Conservation (phyloP, 2,113 vertebrate species). For the Hippocampus zosterae region DNA sequence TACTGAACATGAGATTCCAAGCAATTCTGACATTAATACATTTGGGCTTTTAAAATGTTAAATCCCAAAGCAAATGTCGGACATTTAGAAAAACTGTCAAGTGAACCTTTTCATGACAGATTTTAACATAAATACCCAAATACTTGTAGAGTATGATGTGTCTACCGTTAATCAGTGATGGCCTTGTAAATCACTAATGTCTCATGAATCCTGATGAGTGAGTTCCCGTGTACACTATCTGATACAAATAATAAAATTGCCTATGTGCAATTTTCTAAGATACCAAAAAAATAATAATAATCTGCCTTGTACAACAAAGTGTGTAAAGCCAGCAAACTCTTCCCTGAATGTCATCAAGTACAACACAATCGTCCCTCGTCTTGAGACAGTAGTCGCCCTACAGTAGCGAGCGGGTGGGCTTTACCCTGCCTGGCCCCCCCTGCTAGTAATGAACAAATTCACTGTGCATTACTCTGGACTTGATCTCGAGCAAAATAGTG, state of each 20-base stretch:
- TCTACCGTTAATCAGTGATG: neutral
- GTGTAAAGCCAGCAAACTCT: slow-evolving; percentile 25
- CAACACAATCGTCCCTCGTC: slow-evolving; percentile 7
- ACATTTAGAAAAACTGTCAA: neutral
- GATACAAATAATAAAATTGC: neutral
- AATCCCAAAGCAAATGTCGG: no score
- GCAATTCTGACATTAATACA: neutral
- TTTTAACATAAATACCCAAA: neutral
- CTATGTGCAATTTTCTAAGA: neutral
- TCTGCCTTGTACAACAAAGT: slow-evolving; percentile 13
- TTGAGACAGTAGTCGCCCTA: slow-evolving; percentile 33
- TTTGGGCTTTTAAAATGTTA: no score
- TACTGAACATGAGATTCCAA: neutral
- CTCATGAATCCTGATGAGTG: neutral
- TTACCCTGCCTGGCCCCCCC: slow-evolving; percentile 73
- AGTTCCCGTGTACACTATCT: neutral
- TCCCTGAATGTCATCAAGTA: slow-evolving; percentile 62
- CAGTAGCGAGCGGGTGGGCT: slow-evolving; percentile 72
- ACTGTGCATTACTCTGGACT: slow-evolving; percentile 99
- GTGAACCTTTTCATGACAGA: neutral
- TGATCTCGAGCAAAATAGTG: slow-evolving; percentile 99
- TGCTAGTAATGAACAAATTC: slow-evolving; percentile 99
- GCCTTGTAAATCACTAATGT: neutral
- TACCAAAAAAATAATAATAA: neutral
- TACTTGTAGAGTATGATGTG: neutral